A percentile compares a stretch with the other conserved stretches of the same genome.
Conservation (phyloP, 2,797 vertebrate species). For the Xenops minutus region DNA sequence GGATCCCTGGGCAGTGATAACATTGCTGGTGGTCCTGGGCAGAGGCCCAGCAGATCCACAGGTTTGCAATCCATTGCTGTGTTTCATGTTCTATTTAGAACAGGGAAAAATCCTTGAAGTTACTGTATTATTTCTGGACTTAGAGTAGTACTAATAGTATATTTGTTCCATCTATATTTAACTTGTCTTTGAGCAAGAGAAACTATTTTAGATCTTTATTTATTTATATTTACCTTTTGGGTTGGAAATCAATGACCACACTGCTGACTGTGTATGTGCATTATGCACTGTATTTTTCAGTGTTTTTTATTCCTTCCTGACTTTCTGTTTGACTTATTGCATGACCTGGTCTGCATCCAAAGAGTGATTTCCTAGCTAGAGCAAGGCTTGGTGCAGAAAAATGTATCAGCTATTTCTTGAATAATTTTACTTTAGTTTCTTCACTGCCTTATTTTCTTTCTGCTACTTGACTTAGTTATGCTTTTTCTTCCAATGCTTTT, state of each 20-base stretch:
- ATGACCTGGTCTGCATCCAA: slow-evolving; percentile 34
- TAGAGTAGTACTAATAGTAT: not conserved
- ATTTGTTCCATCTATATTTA: not conserved
- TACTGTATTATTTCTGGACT: not conserved
- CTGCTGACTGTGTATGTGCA: not conserved
- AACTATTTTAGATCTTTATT: slow-evolving; percentile 34
- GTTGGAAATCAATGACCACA: slow-evolving; percentile 36
- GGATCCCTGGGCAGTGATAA: too few relatives aligned
- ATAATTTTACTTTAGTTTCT: not conserved
- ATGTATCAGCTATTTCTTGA: not conserved
- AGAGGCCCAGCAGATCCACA: not conserved
- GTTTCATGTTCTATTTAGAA: not conserved
- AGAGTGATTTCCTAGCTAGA: slow-evolving; percentile 4
- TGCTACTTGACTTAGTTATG: not conserved
- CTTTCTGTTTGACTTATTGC: not conserved
- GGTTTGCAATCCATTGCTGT: not conserved
- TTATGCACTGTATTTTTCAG: not conserved
- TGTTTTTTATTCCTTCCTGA: not conserved
- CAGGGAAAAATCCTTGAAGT: not conserved
- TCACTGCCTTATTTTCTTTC: not conserved
- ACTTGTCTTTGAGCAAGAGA: slow-evolving; percentile 45
- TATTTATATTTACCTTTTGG: slow-evolving; percentile 28
- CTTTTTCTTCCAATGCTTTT: not conserved
- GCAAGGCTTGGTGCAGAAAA: not conserved
- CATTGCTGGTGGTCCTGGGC: not conserved